Evolutionary conservation across 2,888 invertebrate genomes (phyloP), one percentile per base, ranked within the genome.

Genomic region (Himalopsyche japonica): DNA sequence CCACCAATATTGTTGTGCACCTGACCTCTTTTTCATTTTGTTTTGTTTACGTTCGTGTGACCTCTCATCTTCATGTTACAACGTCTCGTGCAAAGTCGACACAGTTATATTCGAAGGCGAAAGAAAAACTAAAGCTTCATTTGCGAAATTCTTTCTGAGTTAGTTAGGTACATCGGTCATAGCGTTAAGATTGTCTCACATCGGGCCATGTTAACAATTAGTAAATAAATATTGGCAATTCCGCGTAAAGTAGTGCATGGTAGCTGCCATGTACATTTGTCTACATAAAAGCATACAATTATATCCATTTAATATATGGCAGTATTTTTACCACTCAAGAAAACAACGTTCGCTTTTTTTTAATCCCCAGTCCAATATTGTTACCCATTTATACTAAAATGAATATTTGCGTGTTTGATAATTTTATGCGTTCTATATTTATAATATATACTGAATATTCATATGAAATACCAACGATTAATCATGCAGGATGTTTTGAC

Each of bases 61-160:
- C 84, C 84, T 86, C 76, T 48, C 80, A 70, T 70, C 70, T 70
- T 70, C 70, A 30, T 27, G 27, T 27, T 70, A 12, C 70, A 70
- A 27, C 81, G 81, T 64, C 64, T 48, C 81, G 57, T 32, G 81
- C 81, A 34, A 30, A 64, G 64, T 70, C 70, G 57, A 57, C 57
- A 57, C 57, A 20, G 70, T 70, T 70, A 89, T 92, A 92, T 91
- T 90, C 92, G 88, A 92, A 92, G 92, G 92, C 92, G 91, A 91
- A 91, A 90, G 91, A 24, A 43, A 43, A 43, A 43, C 43, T 43
- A 4, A 12, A 43, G 15, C 43, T 43, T 15, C 12, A 3, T 43
- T 15, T 43, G 43, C 15, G 43, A 43, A 43, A 43, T 2, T 15
- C 15, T 12, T 43, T 43, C 43, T 12, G 43, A 43, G 12, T n/a